Evolutionary conservation across 2,888 invertebrate species (phyloP), one percentile per base, ranked within the genome.

Genomic region (Nowickia ferox): DNA sequence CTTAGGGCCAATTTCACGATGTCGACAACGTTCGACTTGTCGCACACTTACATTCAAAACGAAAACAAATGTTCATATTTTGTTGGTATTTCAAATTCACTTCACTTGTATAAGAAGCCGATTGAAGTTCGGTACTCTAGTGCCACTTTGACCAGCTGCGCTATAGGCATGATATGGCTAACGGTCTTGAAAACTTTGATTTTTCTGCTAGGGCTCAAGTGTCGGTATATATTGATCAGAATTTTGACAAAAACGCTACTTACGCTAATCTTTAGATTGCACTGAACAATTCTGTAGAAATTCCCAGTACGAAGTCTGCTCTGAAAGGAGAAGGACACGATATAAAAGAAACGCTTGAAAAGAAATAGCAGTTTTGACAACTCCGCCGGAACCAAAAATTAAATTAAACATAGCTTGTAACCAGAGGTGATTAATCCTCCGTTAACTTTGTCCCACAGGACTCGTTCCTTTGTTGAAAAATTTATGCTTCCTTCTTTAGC

Each of bases 201-300:
- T 71, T 15, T 0, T 87, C 88, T 2, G 89, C 89, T 66, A 92
- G 91, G 80, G 89, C 89, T 6, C 89, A 92, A 61, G 89, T 89
- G 10, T 92, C 90, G 0, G 93, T 94, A 89, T 95, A 95, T 40
- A 89, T 93, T 0, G 96, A 95, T 59, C 94, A 94, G 75, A 95
- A 95, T 40, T 96, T 96, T 87, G 95, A 96, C 89, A 97, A 97
- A 89, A 94, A 95, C 42, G 95, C 96, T 76, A 97, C 96, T 0
- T 97, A 97, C 90, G 96, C 96, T 1, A 97, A 97, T 90, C 93
- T 97, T 69, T 97, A 97, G 90, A 94, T 96, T 90, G 97, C 97
- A 0, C 97, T 97, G 93, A 96, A 96, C 90, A 97, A 97, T 93
- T 97, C 97, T 0, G 93, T 97, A 6, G 96, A 96, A 0, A 93